Base-by-base conservation (phyloP, 2,888 invertebrate species). In the Crioceris asparagi region DNA sequence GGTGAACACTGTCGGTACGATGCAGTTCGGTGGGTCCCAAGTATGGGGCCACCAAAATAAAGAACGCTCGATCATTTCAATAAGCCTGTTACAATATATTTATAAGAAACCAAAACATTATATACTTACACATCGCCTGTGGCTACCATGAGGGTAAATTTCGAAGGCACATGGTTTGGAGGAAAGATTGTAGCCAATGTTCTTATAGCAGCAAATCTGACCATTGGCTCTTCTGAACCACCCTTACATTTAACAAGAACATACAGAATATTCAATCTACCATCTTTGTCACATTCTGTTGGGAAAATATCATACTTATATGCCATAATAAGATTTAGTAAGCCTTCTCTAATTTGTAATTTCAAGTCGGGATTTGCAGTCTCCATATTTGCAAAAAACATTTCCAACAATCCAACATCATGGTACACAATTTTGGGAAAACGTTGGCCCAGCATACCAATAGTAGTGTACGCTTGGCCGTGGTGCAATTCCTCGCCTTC, bases 181-280 rank as follows among this genome's bases (percentile, higher is more conserved):
- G 87, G 84, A 62, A 90, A 93, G 46, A 91, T 82, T 5, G 76
- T 75, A 3, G 83, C 78, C 0, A 87, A 73, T 54, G 86, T 90
- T 41, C 85, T 75, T 53, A 83, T 85, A 3, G 87, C 84, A 25
- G 86, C 80, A 64, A 85, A 83, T 39, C 92, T 72, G 25, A 83
- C 80, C 68, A 84, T 83, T 2, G 79, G 70, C 51, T 88, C 80
- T 12, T 82, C 79, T 23, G 77, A 74, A 66, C 83, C 72, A 56
- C 87, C 78, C 67, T 84, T 77, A 62, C 80, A 70, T 57, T 83
- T 72, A 12, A 81, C 64, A 50, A 83, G 66, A n/a, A 77, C 77
- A 51, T 61, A 60, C 14, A 65, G 42, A 16, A 62, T 56, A 42
- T 58, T 57, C 31, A 64, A 48, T 15, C 64, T 48, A 4, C 60